Conservation (phyloP, 2,797 vertebrate genomes). For the Coregonus sp. region DNA sequence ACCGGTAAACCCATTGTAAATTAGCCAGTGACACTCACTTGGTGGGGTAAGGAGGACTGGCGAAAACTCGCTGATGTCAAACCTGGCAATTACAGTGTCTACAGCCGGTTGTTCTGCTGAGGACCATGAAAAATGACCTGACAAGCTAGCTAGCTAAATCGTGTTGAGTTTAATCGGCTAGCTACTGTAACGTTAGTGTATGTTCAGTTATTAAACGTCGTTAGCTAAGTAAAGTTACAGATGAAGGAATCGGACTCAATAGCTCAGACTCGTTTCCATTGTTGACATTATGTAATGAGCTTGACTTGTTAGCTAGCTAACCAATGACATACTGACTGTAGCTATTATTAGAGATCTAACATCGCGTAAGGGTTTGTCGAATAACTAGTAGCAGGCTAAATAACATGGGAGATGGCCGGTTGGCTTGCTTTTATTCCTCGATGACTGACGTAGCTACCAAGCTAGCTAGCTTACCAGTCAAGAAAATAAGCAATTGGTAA, state of each 20-base stretch:
- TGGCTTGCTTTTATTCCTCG: neutral
- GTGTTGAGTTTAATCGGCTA: neutral
- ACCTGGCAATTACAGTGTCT: neutral
- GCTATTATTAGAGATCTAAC: neutral
- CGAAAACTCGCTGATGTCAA: neutral
- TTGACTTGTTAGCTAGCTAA: neutral
- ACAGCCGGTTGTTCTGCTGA: neutral
- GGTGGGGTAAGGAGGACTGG: neutral
- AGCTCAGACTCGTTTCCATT: neutral
- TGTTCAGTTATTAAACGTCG: too few relatives aligned
- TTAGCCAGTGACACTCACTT: neutral
- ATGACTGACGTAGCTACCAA: neutral
- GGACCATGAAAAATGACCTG: neutral
- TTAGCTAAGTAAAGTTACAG: too few relatives aligned
- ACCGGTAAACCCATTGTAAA: neutral
- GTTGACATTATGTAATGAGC: neutral
- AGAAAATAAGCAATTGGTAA: too few relatives aligned
- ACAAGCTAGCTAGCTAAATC: neutral
- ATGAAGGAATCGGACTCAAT: neutral
- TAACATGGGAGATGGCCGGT: neutral
- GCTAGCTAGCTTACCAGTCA: neutral
- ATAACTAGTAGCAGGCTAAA: neutral
- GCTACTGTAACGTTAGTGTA: neutral
- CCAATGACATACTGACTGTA: neutral
- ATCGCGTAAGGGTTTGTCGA: neutral